Conservation (phyloP, 1,140 invertebrate genomes). For the Tachypleus tridentatus region DNA sequence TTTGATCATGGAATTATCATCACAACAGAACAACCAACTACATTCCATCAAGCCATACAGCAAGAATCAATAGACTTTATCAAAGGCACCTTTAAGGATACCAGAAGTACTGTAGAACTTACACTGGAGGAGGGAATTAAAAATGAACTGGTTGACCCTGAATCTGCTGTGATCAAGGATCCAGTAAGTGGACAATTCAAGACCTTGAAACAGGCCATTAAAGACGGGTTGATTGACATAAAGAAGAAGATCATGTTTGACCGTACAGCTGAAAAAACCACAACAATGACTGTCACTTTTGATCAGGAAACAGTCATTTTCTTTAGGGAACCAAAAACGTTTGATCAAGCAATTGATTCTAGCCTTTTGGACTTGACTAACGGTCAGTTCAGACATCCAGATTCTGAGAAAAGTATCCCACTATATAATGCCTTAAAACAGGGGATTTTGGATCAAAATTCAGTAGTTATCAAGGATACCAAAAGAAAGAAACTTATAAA, state of each 20-base stretch:
- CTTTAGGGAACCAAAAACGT: conserved; percentile 42
- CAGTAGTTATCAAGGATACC: conserved; percentile 64
- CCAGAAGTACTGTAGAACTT: conserved; percentile 56
- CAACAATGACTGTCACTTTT: conserved; percentile 54
- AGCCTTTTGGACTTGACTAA: conserved; percentile 60
- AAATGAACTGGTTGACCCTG: conserved; percentile 56
- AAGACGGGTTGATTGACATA: conserved; percentile 62
- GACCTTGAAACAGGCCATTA: conserved; percentile 56
- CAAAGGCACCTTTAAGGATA: no score
- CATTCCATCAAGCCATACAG: conserved; percentile 44
- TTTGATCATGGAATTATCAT: conserved; percentile 54
- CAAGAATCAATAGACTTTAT: conserved; percentile 41
- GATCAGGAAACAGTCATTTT: conserved; percentile 58
- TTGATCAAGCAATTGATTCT: conserved; percentile 59
- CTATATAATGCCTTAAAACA: conserved; percentile 71
- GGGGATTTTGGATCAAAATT: conserved; percentile 62
- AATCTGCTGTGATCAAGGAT: conserved; percentile 65
- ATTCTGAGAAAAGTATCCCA: conserved; percentile 58
- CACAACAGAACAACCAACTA: conserved; percentile 54
- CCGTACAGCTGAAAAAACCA: conserved; percentile 46
- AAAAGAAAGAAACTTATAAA: conserved; percentile 58
- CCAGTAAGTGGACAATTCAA: conserved; percentile 55
- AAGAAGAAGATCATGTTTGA: conserved; percentile 52
- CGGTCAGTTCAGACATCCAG: conserved; percentile 65
- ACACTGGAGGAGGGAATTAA: conserved; percentile 52